Evolutionary conservation across 2,113 vertebrate species (phyloP), one percentile per base, ranked within the genome.

Genomic region (Hirundichthys speculiger): DNA sequence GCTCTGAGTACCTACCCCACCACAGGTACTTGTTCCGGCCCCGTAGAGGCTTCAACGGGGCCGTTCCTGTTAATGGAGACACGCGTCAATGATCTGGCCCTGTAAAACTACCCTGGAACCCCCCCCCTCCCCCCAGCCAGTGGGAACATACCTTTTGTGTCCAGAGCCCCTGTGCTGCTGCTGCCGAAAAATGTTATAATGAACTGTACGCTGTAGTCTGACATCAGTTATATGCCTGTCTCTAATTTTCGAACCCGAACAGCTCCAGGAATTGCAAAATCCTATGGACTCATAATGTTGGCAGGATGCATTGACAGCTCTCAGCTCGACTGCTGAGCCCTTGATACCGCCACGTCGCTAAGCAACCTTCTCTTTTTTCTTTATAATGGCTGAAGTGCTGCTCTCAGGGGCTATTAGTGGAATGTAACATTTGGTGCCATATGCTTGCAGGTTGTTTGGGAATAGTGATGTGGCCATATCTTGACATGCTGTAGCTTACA

Each of bases 401-500:
- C 86, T 92, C 91, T 92, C 88, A 34, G 84, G 90, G 91, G 90
- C 85, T 82, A 89, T 91, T 92, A 90, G 85, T 77, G 84, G 80
- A 86, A 83, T 84, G 86, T 77, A 91, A 91, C 92, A 90, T 91
- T 93, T 77, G 79, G 86, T 82, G 88, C 92, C 92, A 92, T 94
- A 92, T 94, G 93, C 85, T 91, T 46, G 88, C 88, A 86, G 88
- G 89, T 85, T 92, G 91, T 90, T 83, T 72, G 89, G 89, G 92
- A 93, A 90, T 88, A 87, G 86, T 54, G 65, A 80, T 78, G 79
- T 42, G 81, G 89, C 79, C 77, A 64, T 79, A 87, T 73, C 80
- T 41, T 83, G 86, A 86, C 84, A 90, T 42, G 84, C 87, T 87
- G 89, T 85, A 86, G 85, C 82, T 80, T 86, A 87, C 78, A 75